Conservation (phyloP, 2,888 invertebrate genomes). For the Philopedon plagiatum region DNA sequence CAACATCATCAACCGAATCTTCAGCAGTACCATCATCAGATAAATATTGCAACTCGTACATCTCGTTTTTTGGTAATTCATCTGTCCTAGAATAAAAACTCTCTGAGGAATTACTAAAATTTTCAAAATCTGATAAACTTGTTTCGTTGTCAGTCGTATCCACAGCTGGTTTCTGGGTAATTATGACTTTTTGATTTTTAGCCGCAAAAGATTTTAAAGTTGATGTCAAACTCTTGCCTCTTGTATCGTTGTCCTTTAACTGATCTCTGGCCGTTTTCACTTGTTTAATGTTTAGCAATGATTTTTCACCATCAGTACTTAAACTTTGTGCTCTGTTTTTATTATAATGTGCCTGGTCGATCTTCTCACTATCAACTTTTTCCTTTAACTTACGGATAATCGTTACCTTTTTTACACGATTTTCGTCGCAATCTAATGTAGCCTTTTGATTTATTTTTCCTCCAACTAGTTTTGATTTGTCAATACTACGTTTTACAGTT, state of each 20-base stretch:
- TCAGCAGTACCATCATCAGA: not conserved
- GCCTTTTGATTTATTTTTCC: too few relatives aligned
- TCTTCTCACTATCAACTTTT: too few relatives aligned
- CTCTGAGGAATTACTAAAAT: not conserved
- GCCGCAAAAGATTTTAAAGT: not conserved
- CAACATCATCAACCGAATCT: not conserved
- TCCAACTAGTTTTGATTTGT: too few relatives aligned
- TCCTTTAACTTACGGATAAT: too few relatives aligned
- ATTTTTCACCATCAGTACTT: too few relatives aligned
- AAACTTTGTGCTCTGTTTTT: too few relatives aligned
- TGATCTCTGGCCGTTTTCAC: not conserved
- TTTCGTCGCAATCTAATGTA: too few relatives aligned
- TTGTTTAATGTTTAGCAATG: not conserved
- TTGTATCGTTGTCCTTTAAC: not conserved
- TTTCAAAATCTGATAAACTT: not conserved
- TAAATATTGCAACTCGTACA: not conserved
- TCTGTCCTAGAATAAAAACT: not conserved
- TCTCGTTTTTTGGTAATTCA: not conserved
- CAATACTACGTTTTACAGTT: too few relatives aligned
- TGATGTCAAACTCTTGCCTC: not conserved
- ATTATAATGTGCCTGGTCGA: too few relatives aligned
- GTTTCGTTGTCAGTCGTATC: not conserved
- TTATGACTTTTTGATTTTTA: not conserved
- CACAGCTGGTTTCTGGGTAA: not conserved
- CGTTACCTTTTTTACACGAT: too few relatives aligned